These are phyloP conservation scores for Drosophila bocqueti DNA, from an alignment of 1,140 invertebrate genomes.

Conservation along the genomic window DNA sequence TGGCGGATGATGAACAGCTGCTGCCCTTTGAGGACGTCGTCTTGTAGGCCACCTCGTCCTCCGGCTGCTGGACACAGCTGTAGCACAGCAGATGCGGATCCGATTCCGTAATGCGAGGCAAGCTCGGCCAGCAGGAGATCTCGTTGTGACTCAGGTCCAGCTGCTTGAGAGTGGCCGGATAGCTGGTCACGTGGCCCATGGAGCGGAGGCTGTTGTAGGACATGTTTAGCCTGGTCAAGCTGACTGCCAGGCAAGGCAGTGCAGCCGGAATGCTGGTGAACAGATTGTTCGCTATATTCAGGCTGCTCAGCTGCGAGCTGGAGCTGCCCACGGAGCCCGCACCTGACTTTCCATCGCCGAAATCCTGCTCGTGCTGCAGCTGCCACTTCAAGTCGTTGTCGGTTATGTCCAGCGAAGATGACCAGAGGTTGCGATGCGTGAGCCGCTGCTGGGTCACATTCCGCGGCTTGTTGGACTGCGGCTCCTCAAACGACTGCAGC, in stretches of 20 bases:
- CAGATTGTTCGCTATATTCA: slow-evolving; percentile 96
- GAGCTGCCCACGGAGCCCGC: slow-evolving; percentile 67
- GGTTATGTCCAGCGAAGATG: slow-evolving; percentile 88
- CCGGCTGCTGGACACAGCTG: slow-evolving; percentile 67
- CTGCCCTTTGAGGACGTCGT: slow-evolving; percentile 46
- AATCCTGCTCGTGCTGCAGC: slow-evolving; percentile 52
- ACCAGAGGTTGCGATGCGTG: slow-evolving; percentile 91
- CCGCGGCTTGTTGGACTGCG: slow-evolving; percentile 55
- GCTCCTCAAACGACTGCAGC: slow-evolving; percentile 67
- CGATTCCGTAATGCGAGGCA: slow-evolving; percentile 89
- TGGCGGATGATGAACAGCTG: slow-evolving; percentile 51
- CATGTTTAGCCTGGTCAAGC: slow-evolving; percentile 94
- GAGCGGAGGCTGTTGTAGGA: slow-evolving; percentile 93
- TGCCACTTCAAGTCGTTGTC: slow-evolving; percentile 88
- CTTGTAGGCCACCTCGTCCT: slow-evolving; percentile 86
- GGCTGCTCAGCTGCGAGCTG: slow-evolving; percentile 87
- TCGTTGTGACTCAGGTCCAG: slow-evolving; percentile 97
- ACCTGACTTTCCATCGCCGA: slow-evolving; percentile 61
- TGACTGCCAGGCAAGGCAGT: slow-evolving; percentile 95
- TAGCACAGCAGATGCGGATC: slow-evolving; percentile 89
- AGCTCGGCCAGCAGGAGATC: slow-evolving; percentile 94
- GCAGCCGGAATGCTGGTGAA: slow-evolving; percentile 94
- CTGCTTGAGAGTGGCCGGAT: slow-evolving; percentile 95
- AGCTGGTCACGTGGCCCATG: slow-evolving; percentile 95
- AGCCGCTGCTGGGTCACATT: slow-evolving; percentile 85